Evolutionary conservation across 2,113 vertebrate species (phyloP).

Genomic region (Pluvialis apricaria): DNA sequence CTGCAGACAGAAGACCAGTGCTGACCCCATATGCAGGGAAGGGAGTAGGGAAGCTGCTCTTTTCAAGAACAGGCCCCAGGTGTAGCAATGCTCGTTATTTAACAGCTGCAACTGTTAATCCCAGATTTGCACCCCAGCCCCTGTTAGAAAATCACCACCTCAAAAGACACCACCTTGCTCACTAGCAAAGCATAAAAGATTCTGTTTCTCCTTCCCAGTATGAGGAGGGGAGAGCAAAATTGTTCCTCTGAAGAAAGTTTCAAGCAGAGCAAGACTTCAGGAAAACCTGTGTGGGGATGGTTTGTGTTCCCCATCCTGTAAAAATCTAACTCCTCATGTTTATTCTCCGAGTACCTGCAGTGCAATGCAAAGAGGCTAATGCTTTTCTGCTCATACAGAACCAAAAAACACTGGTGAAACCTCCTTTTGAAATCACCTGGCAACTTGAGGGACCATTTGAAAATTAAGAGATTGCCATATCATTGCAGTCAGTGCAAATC

Average conservation of each 20-base stretch:
- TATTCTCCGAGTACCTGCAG: neutral
- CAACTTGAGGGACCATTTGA: neutral
- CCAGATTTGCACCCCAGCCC: neutral
- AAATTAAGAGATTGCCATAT: neutral
- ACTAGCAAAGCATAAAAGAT: neutral
- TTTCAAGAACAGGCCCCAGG: neutral
- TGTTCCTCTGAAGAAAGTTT: neutral
- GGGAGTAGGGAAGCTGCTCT: neutral
- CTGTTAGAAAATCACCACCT: neutral
- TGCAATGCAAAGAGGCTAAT: neutral
- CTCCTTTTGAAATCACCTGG: neutral
- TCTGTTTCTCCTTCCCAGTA: neutral
- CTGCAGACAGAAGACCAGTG: rapidly evolving
- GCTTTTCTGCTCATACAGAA: neutral
- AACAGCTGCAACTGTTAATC: neutral
- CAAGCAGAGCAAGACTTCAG: neutral
- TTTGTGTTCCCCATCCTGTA: neutral
- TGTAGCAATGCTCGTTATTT: neutral
- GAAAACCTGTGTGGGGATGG: neutral
- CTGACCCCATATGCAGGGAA: neutral
- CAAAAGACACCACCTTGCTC: neutral
- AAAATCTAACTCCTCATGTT: neutral
- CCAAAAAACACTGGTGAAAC: neutral
- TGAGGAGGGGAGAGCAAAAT: neutral
- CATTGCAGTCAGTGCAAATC: neutral